Evolutionary conservation across 2,113 vertebrate genomes (phyloP).

Genomic region (Pseudois nayaur): DNA sequence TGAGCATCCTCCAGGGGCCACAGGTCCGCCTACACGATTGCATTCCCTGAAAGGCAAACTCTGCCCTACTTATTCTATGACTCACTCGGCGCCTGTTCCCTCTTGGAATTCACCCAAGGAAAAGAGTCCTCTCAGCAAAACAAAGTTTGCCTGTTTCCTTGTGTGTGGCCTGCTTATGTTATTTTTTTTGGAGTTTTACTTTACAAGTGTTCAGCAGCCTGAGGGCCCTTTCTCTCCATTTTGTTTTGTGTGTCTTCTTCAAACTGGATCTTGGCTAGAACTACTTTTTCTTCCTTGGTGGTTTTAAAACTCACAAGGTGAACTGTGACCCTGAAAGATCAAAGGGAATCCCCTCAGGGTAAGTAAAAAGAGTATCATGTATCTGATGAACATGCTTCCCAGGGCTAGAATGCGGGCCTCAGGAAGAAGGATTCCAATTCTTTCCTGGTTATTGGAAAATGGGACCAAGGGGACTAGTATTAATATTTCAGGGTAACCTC

Average conservation of each 20-base stretch:
- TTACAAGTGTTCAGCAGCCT: slow-evolving; percentile 44
- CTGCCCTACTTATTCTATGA: slow-evolving; percentile 60
- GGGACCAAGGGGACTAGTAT: neutral
- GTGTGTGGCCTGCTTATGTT: slow-evolving; percentile 50
- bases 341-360: slow-evolving; percentile 25
- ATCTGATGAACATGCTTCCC: slow-evolving; percentile 54
- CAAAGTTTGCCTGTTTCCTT: slow-evolving; percentile 50
- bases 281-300: slow-evolving; percentile 6
- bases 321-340: slow-evolving; percentile 35
- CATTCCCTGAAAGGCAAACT: slow-evolving; percentile 57
- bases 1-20: neutral
- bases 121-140: slow-evolving; percentile 68
- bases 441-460: slow-evolving; percentile 56
- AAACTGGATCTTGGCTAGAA: slow-evolving; percentile 41
- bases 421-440: slow-evolving; percentile 46
- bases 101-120: slow-evolving; percentile 61
- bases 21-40: neutral
- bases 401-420: slow-evolving; percentile 25
- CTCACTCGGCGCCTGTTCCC: neutral
- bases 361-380: slow-evolving; percentile 41
- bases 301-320: slow-evolving; percentile 32
- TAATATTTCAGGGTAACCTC: slow-evolving; percentile 53
- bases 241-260: slow-evolving; percentile 52
- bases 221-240: slow-evolving; percentile 37
- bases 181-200: slow-evolving; percentile 61